Base-by-base conservation (phyloP, 2,797 vertebrate species). In the Lacerta bilineata region DNA sequence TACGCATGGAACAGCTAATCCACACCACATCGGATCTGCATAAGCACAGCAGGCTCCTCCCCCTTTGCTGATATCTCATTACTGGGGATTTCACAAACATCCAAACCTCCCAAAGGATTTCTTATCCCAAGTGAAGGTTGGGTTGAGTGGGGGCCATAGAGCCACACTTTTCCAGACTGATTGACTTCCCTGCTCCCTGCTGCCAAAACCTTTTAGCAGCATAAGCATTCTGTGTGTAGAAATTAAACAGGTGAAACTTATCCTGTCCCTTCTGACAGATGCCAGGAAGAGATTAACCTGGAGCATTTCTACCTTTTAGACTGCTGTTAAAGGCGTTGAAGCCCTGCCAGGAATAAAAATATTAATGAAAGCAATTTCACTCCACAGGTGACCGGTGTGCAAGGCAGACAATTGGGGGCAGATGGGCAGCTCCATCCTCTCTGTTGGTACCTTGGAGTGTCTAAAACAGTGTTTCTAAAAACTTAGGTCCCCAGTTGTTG, bases 21-120 rank as follows among this genome's bases (percentile, higher is more conserved):
- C 88, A 89, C 41, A 55, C 71, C 18, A 75, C 79, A 81, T 86
- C 88, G 85, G 88, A 86, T 86, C 88, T 86, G 84, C 84, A 89
- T 89, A 89, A 81, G 80, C 72, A 81, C 71, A 86, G 78, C 41
- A 81, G 64, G 80, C 84, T 46, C 80, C 88, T 86, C 84, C 78
- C 39, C 27, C 59, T 75, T 66, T 4, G 13, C 71, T 33, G 46
- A 36, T 61, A 66, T 89, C 88, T 50, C 39, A 86, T 89, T 82
- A 41, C 88, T 2, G 27, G 71, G 64, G 87, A 80, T 82, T 85
- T 76, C 88, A 68, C 61, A 81, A 68, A 15, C 84, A 86, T 36
- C 41, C 59, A n/a, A 81, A 71, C 27, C 39, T 46, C 77, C 59
- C 61, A 9, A 27, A 9, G 29, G 29, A 29, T 17, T 89, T 68